Percentiles rank a stretch among this genome's conserved stretches.
These are phyloP conservation scores for Pinctada fucata DNA, from an alignment of 2,888 invertebrate genomes.

Conservation along the genomic window DNA sequence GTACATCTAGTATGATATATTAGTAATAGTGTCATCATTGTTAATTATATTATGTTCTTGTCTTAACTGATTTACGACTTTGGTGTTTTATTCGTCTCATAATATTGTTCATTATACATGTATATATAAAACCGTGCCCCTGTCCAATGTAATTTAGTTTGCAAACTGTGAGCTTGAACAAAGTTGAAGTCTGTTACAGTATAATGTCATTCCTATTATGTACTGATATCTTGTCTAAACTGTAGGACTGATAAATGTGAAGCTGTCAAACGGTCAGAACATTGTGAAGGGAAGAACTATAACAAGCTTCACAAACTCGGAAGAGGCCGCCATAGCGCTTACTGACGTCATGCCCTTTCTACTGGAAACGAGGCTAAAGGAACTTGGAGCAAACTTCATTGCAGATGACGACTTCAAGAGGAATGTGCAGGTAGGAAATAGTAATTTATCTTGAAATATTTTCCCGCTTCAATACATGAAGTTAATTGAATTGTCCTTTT, in stretches of 20 bases:
- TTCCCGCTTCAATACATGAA: too few relatives aligned
- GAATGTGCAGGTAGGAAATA: slow-evolving; percentile 50
- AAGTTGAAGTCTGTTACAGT: too few relatives aligned
- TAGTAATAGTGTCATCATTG: not conserved
- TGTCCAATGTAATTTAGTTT: too few relatives aligned
- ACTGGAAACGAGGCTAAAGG: slow-evolving; percentile 57
- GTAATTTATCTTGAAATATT: not conserved
- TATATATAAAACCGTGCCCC: too few relatives aligned
- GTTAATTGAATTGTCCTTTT: too few relatives aligned
- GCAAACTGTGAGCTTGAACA: too few relatives aligned
- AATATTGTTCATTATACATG: too few relatives aligned
- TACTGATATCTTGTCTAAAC: too few relatives aligned
- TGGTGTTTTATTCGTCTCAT: too few relatives aligned
- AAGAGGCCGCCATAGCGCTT: slow-evolving; percentile 58
- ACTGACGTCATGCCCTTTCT: slow-evolving; percentile 59
- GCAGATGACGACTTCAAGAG: slow-evolving; percentile 38
- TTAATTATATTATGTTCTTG: too few relatives aligned
- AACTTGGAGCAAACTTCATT: slow-evolving; percentile 56
- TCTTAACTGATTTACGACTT: too few relatives aligned
- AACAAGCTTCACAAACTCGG: slow-evolving; percentile 61
- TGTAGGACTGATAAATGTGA: slow-evolving; percentile 54
- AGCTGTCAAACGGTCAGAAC: slow-evolving; percentile 48
- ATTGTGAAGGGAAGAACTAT: slow-evolving; percentile 57
- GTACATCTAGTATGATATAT: not conserved
- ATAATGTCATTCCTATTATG: too few relatives aligned